These are phyloP conservation scores for Salticus scenicus DNA, from an alignment of 2,888 invertebrate genomes.

Conservation along the genomic window DNA sequence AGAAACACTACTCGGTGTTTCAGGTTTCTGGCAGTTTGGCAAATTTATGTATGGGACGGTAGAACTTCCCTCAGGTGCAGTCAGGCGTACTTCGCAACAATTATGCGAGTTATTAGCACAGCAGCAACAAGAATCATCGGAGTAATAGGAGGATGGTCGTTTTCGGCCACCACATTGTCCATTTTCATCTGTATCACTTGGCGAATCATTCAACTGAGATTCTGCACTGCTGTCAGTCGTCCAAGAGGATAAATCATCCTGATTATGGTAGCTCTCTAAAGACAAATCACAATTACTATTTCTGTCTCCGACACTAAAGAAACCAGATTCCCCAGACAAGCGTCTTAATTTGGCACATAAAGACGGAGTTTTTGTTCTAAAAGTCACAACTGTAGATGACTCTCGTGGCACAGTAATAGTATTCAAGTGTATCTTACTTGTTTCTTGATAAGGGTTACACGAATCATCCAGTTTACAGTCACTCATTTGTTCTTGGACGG, in stretches of 20 bases:
- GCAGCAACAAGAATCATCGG: conserved; percentile 64
- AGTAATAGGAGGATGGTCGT: conserved; percentile 61
- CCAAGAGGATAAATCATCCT: conserved; percentile 55
- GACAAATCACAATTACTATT: conserved; percentile 64
- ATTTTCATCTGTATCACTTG: conserved; percentile 23
- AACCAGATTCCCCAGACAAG: conserved; percentile 88
- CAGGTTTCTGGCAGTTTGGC: conserved; percentile 15
- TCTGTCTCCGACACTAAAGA: conserved; percentile 83
- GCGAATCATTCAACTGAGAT: conserved; percentile 25
- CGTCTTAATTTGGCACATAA: conserved; percentile 61
- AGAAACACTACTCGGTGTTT: background rate
- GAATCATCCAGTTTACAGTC: conserved; percentile 60
- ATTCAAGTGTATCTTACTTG: background rate
- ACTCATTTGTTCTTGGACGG: conserved; percentile 67
- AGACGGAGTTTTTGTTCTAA: conserved; percentile 51
- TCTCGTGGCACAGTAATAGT: background rate
- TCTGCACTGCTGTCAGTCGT: conserved; percentile 38
- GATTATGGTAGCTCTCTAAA: conserved; percentile 39
- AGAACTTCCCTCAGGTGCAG: background rate
- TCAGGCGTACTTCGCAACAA: conserved; percentile 13
- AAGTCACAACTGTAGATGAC: conserved; percentile 20
- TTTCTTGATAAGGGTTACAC: background rate
- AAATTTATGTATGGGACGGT: background rate
- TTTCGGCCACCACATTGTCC: conserved; percentile 28
- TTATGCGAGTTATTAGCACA: conserved; percentile 26